Evolutionary conservation across 2,113 vertebrate genomes (phyloP).

Genomic region (Ariopsis seemanni): DNA sequence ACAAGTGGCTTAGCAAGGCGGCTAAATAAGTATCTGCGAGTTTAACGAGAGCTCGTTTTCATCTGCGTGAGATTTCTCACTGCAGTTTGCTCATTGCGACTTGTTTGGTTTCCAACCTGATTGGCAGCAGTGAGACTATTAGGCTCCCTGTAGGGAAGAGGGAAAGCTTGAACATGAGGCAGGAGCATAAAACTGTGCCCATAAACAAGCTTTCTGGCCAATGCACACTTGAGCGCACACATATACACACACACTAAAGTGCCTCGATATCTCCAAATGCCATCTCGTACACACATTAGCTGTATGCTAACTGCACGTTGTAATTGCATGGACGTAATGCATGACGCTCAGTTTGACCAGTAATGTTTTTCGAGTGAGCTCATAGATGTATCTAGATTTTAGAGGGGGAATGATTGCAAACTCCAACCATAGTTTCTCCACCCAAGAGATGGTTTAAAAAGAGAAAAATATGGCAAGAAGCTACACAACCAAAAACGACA

Average conservation of each 20-base stretch:
- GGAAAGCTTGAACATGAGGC: not conserved
- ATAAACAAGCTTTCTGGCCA: not conserved
- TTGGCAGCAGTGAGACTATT: not conserved
- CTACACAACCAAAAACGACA: not conserved
- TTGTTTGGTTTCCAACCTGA: conserved; percentile 4
- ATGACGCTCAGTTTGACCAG: not conserved
- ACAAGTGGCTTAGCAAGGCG: not conserved
- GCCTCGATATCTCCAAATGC: not conserved
- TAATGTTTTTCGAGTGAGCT: not conserved
- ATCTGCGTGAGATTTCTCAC: no score
- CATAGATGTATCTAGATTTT: not conserved
- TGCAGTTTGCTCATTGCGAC: not conserved
- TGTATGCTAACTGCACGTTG: not conserved
- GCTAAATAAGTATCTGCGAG: not conserved
- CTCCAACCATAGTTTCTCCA: not conserved
- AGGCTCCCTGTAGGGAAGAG: not conserved
- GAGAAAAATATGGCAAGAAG: not conserved
- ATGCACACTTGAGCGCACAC: not conserved
- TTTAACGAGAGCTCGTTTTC: not conserved
- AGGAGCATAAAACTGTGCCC: not conserved
- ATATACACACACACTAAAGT: not conserved
- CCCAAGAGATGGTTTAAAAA: not conserved
- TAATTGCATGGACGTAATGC: not conserved
- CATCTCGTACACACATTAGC: not conserved
- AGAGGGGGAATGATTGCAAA: not conserved